These are phyloP conservation scores for Actinia tenebrosa DNA, from an alignment of 64 coral and sea anemone species.

Conservation along the genomic window DNA sequence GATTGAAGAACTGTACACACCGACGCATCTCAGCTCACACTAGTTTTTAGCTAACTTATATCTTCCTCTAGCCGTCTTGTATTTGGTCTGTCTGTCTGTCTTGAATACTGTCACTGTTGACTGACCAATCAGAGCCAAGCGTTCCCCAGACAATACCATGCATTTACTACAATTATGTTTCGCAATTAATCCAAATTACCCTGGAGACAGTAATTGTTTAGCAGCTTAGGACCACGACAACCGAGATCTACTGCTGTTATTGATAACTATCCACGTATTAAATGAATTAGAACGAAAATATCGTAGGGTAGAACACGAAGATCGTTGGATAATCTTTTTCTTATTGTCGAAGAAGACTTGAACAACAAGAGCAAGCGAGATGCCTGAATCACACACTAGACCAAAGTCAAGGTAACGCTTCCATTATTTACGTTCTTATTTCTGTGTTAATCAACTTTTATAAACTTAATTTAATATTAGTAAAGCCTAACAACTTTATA, in stretches of 20 bases:
- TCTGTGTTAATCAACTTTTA: not conserved
- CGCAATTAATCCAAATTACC: conserved; percentile 2
- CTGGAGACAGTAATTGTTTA: conserved; percentile 8
- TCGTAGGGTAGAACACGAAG: not conserved
- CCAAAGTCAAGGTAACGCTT: not conserved
- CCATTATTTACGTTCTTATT: not conserved
- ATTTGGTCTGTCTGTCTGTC: not conserved
- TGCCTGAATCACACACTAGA: not conserved
- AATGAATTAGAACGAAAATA: not conserved
- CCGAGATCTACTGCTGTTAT: not conserved
- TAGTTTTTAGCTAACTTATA: too few relatives aligned
- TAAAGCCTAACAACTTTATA: not conserved
- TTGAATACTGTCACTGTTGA: not conserved
- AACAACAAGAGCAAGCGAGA: not conserved
- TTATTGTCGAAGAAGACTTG: not conserved
- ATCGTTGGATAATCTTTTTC: not conserved
- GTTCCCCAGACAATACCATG: not conserved
- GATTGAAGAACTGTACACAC: too few relatives aligned
- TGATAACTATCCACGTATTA: not conserved
- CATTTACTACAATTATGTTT: not conserved
- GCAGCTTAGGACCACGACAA: not conserved
- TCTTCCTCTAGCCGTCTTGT: too few relatives aligned
- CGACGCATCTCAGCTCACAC: too few relatives aligned
- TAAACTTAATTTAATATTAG: not conserved
- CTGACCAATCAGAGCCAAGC: not conserved